Conservation (phyloP, 2,797 vertebrate genomes). For the Gephyroberyx darwinii region DNA sequence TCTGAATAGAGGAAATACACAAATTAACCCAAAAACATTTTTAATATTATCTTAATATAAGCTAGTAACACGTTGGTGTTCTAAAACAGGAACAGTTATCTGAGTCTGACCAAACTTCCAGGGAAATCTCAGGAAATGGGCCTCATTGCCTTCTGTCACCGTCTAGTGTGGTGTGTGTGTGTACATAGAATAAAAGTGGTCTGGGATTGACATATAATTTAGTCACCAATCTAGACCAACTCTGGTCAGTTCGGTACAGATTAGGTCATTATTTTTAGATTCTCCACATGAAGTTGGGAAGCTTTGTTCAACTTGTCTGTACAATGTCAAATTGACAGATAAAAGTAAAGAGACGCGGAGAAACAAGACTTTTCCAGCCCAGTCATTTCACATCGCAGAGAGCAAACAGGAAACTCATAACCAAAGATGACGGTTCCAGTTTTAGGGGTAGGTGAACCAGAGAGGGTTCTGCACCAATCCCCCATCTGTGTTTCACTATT, state of each 20-base stretch:
- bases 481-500: neutral
- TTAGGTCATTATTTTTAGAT: neutral
- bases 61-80: neutral
- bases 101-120: neutral
- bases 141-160: neutral
- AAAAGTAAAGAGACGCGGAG: neutral
- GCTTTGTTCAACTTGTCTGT: neutral
- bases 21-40: neutral
- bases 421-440: constrained; percentile 3
- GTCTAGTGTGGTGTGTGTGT: neutral
- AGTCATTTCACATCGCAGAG: neutral
- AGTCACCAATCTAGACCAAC: neutral
- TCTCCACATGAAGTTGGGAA: neutral
- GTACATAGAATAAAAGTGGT: neutral
- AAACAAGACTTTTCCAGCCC: neutral
- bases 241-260: no score
- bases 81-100: constrained; percentile 7
- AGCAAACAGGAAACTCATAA: constrained; percentile 12
- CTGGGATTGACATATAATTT: neutral
- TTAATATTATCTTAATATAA: no score
- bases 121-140: neutral
- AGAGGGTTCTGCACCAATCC: neutral
- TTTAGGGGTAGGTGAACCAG: neutral
- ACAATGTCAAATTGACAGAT: neutral
- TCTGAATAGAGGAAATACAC: neutral